Evolutionary conservation across 2,888 invertebrate genomes (phyloP).

Genomic region (Leucophora obtusa): DNA sequence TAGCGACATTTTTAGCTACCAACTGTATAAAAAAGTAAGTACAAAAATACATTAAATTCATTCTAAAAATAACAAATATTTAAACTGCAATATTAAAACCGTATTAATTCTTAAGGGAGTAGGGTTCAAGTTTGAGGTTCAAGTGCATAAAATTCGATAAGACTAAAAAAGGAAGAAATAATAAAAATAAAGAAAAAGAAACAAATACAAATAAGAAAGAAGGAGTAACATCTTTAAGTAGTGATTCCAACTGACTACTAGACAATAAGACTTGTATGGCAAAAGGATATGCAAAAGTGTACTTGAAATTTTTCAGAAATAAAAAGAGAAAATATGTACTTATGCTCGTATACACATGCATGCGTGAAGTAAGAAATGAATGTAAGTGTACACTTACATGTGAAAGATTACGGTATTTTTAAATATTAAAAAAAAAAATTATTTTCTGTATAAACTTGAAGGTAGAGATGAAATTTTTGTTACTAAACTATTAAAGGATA

Average conservation of each 20-base stretch:
- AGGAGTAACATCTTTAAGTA: slow-evolving; percentile 35
- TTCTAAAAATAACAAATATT: slow-evolving; percentile 30
- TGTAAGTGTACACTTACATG: not conserved
- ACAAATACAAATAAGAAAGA: slow-evolving; percentile 19
- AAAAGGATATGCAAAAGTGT: slow-evolving; percentile 69
- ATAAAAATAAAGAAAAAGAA: slow-evolving; percentile 42
- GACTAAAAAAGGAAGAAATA: slow-evolving; percentile 51
- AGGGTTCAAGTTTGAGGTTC: slow-evolving; percentile 53
- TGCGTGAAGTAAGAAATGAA: not conserved
- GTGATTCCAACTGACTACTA: slow-evolving; percentile 64
- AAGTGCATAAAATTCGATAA: slow-evolving; percentile 60
- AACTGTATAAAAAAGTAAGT: slow-evolving; percentile 1
- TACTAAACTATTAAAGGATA: too few species aligned
- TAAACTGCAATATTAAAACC: slow-evolving; percentile 29
- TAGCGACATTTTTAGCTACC: not conserved
- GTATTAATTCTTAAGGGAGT: slow-evolving; percentile 12
- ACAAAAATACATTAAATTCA: slow-evolving; percentile 11
- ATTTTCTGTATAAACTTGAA: too few species aligned
- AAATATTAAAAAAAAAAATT: too few species aligned
- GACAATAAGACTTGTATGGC: slow-evolving; percentile 61
- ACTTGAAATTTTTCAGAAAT: slow-evolving; percentile 66
- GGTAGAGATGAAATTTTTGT: too few species aligned
- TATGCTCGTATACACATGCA: not conserved
- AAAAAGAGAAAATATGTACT: not conserved
- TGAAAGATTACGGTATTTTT: too few species aligned